Percentiles rank a stretch among this genome's conserved stretches.
Evolutionary conservation across 2,113 vertebrate genomes (phyloP).

Genomic region (Rutilus rutilus): DNA sequence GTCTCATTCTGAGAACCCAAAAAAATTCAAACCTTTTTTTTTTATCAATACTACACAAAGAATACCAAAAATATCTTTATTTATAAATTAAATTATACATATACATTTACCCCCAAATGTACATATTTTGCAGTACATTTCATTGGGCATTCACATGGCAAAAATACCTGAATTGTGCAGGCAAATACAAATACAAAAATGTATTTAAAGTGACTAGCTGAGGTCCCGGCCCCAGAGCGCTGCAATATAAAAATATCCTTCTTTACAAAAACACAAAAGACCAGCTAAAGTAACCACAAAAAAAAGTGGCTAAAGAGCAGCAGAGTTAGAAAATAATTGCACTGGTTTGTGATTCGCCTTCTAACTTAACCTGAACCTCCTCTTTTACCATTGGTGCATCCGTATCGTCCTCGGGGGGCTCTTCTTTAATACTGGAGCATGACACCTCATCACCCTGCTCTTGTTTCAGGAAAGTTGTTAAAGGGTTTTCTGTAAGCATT

Average conservation of each 20-base stretch:
- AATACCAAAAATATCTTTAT: slow-evolving; percentile 99
- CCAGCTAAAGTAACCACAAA: slow-evolving; percentile 56
- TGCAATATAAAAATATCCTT: slow-evolving; percentile 81
- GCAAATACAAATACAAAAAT: slow-evolving; percentile 97
- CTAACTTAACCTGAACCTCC: slow-evolving; percentile 61
- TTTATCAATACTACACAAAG: slow-evolving; percentile 92
- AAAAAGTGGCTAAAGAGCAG: slow-evolving; percentile 73
- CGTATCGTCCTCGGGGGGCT: slow-evolving; percentile 74
- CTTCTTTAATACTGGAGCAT: slow-evolving; percentile 83
- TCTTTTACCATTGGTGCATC: slow-evolving; percentile 73
- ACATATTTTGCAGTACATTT: slow-evolving; percentile 71
- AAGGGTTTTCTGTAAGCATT: slow-evolving; percentile 88
- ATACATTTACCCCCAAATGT: slow-evolving; percentile 72
- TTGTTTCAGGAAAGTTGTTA: slow-evolving; percentile 87
- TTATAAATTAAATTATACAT: slow-evolving; percentile 92
- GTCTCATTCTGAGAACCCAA: slow-evolving; percentile 22
- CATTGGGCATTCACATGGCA: slow-evolving; percentile 84
- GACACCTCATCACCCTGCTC: slow-evolving; percentile 79
- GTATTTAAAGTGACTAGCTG: slow-evolving; percentile 89
- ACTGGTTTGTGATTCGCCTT: slow-evolving; percentile 56
- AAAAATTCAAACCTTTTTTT: slow-evolving; percentile 62
- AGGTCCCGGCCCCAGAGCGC: slow-evolving; percentile 82
- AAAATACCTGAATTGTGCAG: slow-evolving; percentile 88
- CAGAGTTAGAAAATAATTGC: slow-evolving; percentile 62
- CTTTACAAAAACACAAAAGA: slow-evolving; percentile 59